Percentiles rank a stretch among this genome's conserved stretches.
Evolutionary conservation across 1,140 invertebrate genomes (phyloP).

Genomic region (Sycophaga agraensis): DNA sequence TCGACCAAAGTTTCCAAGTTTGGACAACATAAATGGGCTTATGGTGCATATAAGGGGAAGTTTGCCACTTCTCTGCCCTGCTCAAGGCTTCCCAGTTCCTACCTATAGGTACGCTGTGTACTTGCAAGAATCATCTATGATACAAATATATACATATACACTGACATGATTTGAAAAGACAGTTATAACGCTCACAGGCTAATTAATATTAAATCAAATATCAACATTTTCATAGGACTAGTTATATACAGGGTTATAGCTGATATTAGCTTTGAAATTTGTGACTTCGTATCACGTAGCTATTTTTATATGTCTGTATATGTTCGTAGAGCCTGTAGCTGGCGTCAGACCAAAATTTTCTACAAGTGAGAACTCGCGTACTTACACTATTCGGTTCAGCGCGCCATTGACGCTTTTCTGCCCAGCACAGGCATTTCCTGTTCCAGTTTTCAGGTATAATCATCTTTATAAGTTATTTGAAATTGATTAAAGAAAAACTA

Average conservation of each 20-base stretch:
- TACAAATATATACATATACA: not conserved
- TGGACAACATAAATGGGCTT: conserved; percentile 67
- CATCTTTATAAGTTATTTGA: no score
- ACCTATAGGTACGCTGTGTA: conserved; percentile 47
- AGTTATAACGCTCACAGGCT: no score
- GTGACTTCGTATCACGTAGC: not conserved
- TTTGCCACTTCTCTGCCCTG: conserved; percentile 66
- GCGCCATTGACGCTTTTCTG: conserved; percentile 64
- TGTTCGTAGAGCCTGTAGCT: conserved; percentile 69
- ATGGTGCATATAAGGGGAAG: conserved; percentile 52
- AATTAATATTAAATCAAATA: not conserved
- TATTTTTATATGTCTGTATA: conserved; percentile 31
- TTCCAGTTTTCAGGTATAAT: conserved; percentile 64
- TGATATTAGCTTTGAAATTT: not conserved
- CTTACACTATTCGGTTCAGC: conserved; percentile 57
- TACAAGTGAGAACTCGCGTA: conserved; percentile 65
- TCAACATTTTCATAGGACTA: conserved; percentile 6
- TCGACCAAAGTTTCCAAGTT: conserved; percentile 67
- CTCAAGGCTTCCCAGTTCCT: conserved; percentile 62
- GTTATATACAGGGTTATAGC: conserved; percentile 2
- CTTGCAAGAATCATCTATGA: not conserved
- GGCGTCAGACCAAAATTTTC: conserved; percentile 75
- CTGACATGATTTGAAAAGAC: not conserved
- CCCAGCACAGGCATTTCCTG: conserved; percentile 68
- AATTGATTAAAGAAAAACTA: no score